Evolutionary conservation across 2,113 vertebrate species (phyloP).

Genomic region (Pterocles orientalis): DNA sequence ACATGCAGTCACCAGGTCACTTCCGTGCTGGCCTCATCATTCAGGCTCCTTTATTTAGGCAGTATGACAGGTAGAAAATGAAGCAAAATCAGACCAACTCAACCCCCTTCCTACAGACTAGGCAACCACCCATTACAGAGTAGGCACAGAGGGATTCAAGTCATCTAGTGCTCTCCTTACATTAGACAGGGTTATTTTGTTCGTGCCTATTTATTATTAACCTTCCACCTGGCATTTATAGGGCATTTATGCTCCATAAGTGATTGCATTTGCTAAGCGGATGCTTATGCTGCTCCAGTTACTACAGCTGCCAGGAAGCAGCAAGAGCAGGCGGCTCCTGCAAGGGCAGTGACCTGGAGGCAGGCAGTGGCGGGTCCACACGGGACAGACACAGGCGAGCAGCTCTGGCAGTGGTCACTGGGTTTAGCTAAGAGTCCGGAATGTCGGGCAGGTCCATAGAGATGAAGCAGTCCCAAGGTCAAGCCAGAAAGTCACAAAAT

Average conservation of each 20-base stretch:
- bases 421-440: not conserved
- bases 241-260: not conserved
- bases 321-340: not conserved
- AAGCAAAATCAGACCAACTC: not conserved
- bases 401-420: not conserved
- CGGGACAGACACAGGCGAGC: accelerated
- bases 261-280: not conserved
- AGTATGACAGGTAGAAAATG: not conserved
- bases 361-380: not conserved
- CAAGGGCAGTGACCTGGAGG: not conserved
- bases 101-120: not conserved
- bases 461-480: not conserved
- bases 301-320: not conserved
- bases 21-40: not conserved
- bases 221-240: not conserved
- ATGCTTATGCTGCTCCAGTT: not conserved
- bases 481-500: not conserved
- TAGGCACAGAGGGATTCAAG: not conserved
- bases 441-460: not conserved
- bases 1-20: not conserved
- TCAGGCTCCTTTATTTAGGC: not conserved
- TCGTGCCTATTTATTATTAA: not conserved
- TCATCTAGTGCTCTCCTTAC: not conserved
- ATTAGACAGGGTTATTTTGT: not conserved
- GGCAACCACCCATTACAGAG: not conserved